phyloP scores from a whole-genome alignment of 30 jellyfish, hydroid and myxozoan species.

The Hydractinia echinata region DNA sequence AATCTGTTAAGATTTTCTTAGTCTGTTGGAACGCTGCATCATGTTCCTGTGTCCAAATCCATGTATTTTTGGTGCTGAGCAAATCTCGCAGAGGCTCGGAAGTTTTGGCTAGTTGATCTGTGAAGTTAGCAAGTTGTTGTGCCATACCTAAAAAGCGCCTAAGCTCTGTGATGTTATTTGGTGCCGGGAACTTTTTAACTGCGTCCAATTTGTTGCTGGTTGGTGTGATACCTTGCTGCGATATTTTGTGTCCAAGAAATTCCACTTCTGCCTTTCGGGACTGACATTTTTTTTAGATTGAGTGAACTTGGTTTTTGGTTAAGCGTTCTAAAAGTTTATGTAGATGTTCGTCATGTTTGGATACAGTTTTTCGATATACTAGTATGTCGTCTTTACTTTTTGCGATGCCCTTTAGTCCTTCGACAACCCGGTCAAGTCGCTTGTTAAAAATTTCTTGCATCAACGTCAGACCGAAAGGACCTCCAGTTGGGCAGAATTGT shows the following conservation, averaged over 20 bases:
- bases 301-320: slow-evolving; percentile 10
- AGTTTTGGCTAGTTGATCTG: slow-evolving; percentile 29
- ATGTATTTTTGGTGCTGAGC: slow-evolving; percentile 21
- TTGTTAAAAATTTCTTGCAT: slow-evolving; percentile 37
- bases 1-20: not conserved
- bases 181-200: slow-evolving; percentile 27
- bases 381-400: slow-evolving; percentile 29
- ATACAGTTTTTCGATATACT: slow-evolving; percentile 4
- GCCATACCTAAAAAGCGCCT: slow-evolving; percentile 43
- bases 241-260: slow-evolving; percentile 37
- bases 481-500: slow-evolving; percentile 39
- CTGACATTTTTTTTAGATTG: slow-evolving; percentile 36
- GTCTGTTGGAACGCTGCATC: slow-evolving; percentile 15
- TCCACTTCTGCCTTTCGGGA: slow-evolving; percentile 30
- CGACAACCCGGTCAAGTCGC: slow-evolving; percentile 4
- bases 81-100: slow-evolving; percentile 41
- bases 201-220: slow-evolving; percentile 20
- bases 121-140: slow-evolving; percentile 37
- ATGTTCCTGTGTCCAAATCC: slow-evolving; percentile 18
- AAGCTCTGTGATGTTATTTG: slow-evolving; percentile 34
- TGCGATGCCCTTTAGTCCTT: slow-evolving; percentile 26
- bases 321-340: slow-evolving; percentile 17
- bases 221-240: slow-evolving; percentile 31
- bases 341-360: slow-evolving; percentile 32
- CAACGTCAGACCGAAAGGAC: slow-evolving; percentile 43